phyloP scores from a whole-genome alignment of 1,140 invertebrate genomes.

The Temnothorax longispinosus region DNA sequence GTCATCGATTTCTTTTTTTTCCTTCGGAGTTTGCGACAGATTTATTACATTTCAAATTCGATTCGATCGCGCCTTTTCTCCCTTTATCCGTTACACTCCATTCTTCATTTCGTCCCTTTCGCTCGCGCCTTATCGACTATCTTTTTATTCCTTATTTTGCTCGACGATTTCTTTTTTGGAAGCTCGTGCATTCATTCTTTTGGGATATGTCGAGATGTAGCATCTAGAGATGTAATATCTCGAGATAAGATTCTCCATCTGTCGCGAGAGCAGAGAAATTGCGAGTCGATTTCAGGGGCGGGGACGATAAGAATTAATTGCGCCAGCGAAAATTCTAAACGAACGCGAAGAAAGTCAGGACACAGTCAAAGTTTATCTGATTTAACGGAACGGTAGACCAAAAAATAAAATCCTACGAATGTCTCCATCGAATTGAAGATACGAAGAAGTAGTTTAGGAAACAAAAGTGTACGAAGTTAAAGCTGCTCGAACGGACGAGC shows the following conservation, averaged over 20 bases:
- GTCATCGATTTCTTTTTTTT: neutral
- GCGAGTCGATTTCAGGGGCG: neutral
- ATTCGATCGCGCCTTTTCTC: neutral
- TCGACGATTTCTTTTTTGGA: neutral
- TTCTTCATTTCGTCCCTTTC: constrained; percentile 15
- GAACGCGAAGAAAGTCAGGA: neutral
- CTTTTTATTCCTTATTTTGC: neutral
- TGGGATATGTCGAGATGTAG: neutral
- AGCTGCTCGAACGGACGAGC: neutral
- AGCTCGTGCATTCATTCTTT: neutral
- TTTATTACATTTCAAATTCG: constrained; percentile 14
- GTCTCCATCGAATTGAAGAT: neutral
- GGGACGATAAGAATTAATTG: constrained; percentile 23
- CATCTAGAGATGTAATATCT: neutral
- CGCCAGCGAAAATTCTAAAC: neutral
- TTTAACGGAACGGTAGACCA: neutral
- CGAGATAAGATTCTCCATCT: neutral
- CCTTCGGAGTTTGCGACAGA: neutral
- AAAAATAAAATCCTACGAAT: neutral
- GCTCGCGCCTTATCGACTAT: neutral
- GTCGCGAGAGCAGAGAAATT: neutral
- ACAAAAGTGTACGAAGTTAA: constrained; percentile 17
- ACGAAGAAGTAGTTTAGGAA: neutral
- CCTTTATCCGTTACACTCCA: neutral
- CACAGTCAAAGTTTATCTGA: neutral